Evolutionary conservation across 2,113 vertebrate genomes (phyloP).

Genomic region (Acinonyx jubatus): DNA sequence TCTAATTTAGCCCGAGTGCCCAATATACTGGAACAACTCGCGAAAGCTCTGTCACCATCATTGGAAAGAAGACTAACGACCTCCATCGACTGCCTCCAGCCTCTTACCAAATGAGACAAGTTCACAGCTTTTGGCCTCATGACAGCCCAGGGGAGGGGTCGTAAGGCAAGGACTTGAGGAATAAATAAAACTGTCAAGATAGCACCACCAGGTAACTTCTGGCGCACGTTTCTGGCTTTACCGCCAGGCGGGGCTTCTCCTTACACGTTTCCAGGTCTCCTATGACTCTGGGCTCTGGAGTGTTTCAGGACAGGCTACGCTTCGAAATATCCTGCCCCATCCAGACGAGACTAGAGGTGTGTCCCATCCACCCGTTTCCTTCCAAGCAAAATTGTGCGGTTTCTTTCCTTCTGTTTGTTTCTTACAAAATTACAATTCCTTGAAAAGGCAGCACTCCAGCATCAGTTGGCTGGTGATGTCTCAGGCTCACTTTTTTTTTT

Average conservation of each 20-base stretch:
- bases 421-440: slow-evolving; percentile 35
- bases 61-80: background rate
- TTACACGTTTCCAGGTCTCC: background rate
- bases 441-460: background rate
- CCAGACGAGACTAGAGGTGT: background rate
- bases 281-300: background rate
- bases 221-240: background rate
- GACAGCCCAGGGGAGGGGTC: background rate
- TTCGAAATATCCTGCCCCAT: background rate
- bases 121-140: background rate
- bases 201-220: background rate
- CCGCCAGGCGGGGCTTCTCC: background rate
- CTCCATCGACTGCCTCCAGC: background rate
- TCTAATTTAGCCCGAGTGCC: background rate
- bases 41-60: background rate
- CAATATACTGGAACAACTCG: background rate
- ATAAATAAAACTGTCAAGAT: background rate
- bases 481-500: background rate
- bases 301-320: background rate
- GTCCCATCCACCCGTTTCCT: background rate
- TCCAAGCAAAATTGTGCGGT: background rate
- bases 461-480: background rate
- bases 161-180: background rate
- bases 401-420: background rate
- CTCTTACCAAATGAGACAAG: background rate